Base-by-base conservation (phyloP, 2,113 vertebrate species). In the Gobio gobio region DNA sequence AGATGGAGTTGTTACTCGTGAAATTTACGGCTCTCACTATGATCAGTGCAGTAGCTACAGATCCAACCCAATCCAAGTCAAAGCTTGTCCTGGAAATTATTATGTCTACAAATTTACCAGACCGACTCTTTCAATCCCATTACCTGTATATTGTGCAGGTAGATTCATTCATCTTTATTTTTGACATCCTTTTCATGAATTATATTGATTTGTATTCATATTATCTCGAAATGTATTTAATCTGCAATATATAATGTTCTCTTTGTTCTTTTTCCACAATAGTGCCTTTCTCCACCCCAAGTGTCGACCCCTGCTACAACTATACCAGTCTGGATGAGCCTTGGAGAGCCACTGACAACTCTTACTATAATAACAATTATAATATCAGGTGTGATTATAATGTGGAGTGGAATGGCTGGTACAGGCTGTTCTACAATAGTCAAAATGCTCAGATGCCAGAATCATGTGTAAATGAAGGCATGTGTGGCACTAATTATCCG, bases 321-420 rank as follows among this genome's bases (percentile, higher is more conserved):
- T 75, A 77, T 2, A 64, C 3, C 36, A 24, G 29, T 66, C 83
- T 84, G 20, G 61, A 84, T 51, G 40, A 84, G 5, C 9, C 73
- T 8, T 77, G 72, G 73, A 84, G 73, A 51, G 0, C 70, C 16
- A 45, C 72, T 4, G 20, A 66, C 9, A 8, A 84, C n/a, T n/a
- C n/a, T 45, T 0, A 3, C 64, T n/a, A 9, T 2, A 10, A 51
- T 20, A 26, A 56, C n/a, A n/a, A n/a, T n/a, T n/a, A n/a, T n/a
- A n/a, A n/a, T n/a, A n/a, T n/a, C 10, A 64, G 7, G 24, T 80
- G 77, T 79, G 77, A 79, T 45, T 79, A 64, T 80, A 80, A 80
- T 80, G 78, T 80, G 10, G 24, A 80, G 1, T 80, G 78, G 78
- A 80, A 80, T 5, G 78, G 78, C 24, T 80, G 78, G 78, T 80